phyloP scores from a whole-genome alignment of 2,888 invertebrate species.

The Margaritifera margaritifera region DNA sequence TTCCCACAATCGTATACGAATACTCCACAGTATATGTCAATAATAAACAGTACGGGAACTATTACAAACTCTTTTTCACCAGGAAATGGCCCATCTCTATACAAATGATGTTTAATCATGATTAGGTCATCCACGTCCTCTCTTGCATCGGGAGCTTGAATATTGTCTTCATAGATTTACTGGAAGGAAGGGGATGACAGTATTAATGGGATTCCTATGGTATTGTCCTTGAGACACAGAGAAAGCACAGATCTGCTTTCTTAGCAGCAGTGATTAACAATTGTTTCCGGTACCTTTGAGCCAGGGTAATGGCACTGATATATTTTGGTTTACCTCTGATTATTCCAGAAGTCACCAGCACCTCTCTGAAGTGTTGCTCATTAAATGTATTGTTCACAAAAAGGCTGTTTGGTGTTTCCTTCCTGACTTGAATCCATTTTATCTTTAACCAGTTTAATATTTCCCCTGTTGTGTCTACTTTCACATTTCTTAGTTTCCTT shows the following conservation, averaged over 20 bases:
- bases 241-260: constrained; percentile 4
- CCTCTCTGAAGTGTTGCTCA: not conserved
- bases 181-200: too few relatives aligned
- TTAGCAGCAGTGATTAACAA: constrained; percentile 3
- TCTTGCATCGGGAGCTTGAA: not conserved
- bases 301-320: not conserved
- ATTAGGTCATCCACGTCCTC: not conserved
- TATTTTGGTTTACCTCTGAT: not conserved
- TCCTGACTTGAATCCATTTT: constrained; percentile 3
- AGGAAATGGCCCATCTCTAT: too few relatives aligned
- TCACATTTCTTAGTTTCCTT: not conserved
- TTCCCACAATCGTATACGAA: too few relatives aligned
- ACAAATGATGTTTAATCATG: too few relatives aligned
- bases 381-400: constrained; percentile 1
- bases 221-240: not conserved
- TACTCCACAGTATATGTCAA: too few relatives aligned
- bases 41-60: too few relatives aligned
- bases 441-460: not conserved
- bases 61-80: too few relatives aligned
- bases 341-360: not conserved
- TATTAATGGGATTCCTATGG: not conserved
- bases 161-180: too few relatives aligned
- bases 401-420: not conserved
- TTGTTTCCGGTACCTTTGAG: not conserved
- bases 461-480: not conserved